Conservation (phyloP, 2,888 invertebrate genomes). For the Apamea sordens region DNA sequence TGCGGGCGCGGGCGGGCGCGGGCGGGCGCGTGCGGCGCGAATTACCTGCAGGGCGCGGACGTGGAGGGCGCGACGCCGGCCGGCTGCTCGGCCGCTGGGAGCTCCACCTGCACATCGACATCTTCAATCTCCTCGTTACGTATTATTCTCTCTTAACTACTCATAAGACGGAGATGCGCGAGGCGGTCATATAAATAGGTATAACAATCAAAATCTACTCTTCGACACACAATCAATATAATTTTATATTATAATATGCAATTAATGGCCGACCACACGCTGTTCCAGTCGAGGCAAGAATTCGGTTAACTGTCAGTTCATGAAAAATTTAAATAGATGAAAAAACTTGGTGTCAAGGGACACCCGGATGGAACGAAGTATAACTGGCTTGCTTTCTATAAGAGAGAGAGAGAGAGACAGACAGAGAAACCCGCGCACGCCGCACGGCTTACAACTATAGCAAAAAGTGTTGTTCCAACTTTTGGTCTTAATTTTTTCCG, state of each 20-base stretch:
- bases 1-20: slow-evolving; percentile 12
- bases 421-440: too few relatives aligned
- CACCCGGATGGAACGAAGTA: too few relatives aligned
- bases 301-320: neutral
- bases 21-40: neutral
- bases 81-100: neutral
- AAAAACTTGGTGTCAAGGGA: too few relatives aligned
- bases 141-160: neutral
- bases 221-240: neutral
- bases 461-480: too few relatives aligned
- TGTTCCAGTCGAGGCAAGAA: neutral
- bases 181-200: neutral
- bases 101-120: slow-evolving; percentile 53
- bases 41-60: slow-evolving; percentile 46
- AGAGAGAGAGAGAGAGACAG: too few relatives aligned
- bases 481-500: too few relatives aligned
- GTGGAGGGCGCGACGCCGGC: slow-evolving; percentile 31
- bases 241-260: neutral
- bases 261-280: neutral
- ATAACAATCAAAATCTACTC: neutral
- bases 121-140: slow-evolving; percentile 15
- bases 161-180: neutral
- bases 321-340: too few relatives aligned
- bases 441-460: too few relatives aligned
- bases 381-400: too few relatives aligned